Evolutionary conservation across 2,113 vertebrate species (phyloP).

Genomic region (Neoarius graeffei): DNA sequence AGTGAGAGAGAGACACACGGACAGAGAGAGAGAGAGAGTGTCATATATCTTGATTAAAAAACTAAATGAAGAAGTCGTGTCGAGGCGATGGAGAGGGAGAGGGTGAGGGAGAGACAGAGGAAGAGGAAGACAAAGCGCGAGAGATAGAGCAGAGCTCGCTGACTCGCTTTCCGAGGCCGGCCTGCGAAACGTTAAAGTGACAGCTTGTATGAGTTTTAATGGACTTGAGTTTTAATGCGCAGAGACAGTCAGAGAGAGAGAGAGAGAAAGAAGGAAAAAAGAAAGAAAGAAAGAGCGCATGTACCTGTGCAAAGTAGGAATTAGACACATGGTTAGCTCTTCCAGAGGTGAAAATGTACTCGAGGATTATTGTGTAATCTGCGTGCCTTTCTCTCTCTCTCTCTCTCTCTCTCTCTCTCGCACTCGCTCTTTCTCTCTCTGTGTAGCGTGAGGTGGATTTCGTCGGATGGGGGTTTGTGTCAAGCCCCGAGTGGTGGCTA

Average conservation of each 20-base stretch:
- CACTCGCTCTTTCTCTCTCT: constrained; percentile 61
- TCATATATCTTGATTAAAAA: constrained; percentile 65
- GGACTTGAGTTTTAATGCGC: constrained; percentile 56
- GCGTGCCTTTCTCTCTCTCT: constrained; percentile 60
- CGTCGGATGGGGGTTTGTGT: constrained; percentile 60
- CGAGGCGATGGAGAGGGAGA: constrained; percentile 15
- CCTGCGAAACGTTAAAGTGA: constrained; percentile 50
- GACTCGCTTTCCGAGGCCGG: constrained; percentile 21
- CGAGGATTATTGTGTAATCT: constrained; percentile 79
- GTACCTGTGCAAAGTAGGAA: constrained; percentile 63
- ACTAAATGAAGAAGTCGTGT: constrained; percentile 56
- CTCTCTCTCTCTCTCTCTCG: constrained; percentile 50
- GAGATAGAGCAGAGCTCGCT: constrained; percentile 28
- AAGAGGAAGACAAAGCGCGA: constrained; percentile 8
- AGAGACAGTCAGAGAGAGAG: constrained; percentile 11
- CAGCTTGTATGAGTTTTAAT: constrained; percentile 49
- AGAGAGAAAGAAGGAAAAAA: not conserved
- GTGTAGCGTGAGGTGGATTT: constrained; percentile 63
- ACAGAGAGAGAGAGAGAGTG: constrained; percentile 39
- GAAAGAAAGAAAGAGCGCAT: constrained; percentile 39
- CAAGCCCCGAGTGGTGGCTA: constrained; percentile 49
- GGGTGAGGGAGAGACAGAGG: not conserved
- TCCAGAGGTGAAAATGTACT: constrained; percentile 70
- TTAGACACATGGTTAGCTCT: constrained; percentile 65
- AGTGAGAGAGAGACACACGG: not conserved